Percentiles rank a stretch among this genome's conserved stretches.
phyloP scores from a whole-genome alignment of 1,140 invertebrate genomes.

The Sminthurinus signatus region DNA sequence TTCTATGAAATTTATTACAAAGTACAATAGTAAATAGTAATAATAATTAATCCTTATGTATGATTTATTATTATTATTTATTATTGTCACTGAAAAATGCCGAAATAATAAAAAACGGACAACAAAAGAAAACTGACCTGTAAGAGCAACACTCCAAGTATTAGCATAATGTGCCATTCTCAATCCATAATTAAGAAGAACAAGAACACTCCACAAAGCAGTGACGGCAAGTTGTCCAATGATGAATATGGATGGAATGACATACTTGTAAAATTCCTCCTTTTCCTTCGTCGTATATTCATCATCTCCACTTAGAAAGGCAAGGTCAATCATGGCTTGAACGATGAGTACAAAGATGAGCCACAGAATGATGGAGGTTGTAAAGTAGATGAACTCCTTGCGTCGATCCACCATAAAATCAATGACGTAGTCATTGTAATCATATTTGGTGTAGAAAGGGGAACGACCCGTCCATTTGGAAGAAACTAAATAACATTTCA shows the following conservation, averaged over 20 bases:
- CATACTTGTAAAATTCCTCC: constrained; percentile 5
- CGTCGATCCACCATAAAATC: constrained; percentile 1
- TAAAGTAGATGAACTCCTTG: constrained; percentile 8
- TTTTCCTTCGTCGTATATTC: background rate
- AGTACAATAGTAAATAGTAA: too few species aligned
- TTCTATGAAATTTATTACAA: constrained; percentile 12
- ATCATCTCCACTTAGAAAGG: background rate
- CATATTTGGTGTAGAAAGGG: background rate
- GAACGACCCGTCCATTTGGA: background rate
- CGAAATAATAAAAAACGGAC: too few species aligned
- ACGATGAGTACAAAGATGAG: background rate
- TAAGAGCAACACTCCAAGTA: constrained; percentile 19
- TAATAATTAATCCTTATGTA: too few species aligned
- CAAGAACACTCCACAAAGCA: constrained; percentile 22
- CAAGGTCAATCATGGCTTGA: background rate
- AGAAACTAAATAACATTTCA: background rate
- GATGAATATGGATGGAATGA: background rate
- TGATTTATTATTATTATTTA: too few species aligned
- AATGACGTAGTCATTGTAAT: background rate
- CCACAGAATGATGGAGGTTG: constrained; percentile 11
- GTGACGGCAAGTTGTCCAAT: constrained; percentile 8
- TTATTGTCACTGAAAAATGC: too few species aligned
- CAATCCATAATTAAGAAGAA: constrained; percentile 25
- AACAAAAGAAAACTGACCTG: background rate
- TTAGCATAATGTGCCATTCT: constrained; percentile 26